Evolutionary conservation across 2,113 vertebrate species (phyloP), one percentile per base, ranked within the genome.

Genomic region (Mellivora capensis): DNA sequence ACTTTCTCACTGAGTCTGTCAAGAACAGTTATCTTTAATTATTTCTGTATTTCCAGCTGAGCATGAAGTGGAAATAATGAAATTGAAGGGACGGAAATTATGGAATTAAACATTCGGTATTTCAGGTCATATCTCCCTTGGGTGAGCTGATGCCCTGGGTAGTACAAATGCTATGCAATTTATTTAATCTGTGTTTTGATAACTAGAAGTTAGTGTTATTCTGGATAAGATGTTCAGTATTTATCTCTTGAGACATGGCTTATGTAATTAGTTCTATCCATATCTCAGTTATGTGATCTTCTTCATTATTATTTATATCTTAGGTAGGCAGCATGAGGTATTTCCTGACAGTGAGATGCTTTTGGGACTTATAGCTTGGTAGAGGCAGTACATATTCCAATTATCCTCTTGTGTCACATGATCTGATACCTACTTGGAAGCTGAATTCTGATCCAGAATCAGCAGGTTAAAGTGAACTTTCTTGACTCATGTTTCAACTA

Each of bases 141-240:
- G 10, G n/a, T 87, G 61, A 96, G 17, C 27, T 87, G 83, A 81
- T 85, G 15, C 79, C 14, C 42, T 84, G 20, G 31, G 12, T 88
- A 84, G 15, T 88, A 80, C 39, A 84, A 69, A 80, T 54, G 29
- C 14, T 93, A 47, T 84, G 44, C 31, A 57, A 31, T 72, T 62
- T 87, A 59, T 94, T 91, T 88, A 47, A 39, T 84, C 59, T 79
- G 11, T 76, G 21, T 82, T 93, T 59, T 31, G 21, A 81, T 71
- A 93, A 86, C 81, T 92, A 86, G 44, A 90, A 82, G 29, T 64
- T 89, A 76, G 62, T 89, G 10, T 85, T 90, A 86, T 74, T 89
- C 74, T 93, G 34, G 29, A 81, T 20, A 90, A 47, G 67, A 39
- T 54, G 61, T 87, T 23, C 2, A 86, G 39, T 64, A 79, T 90